These are phyloP conservation scores for Struthio camelus DNA, from an alignment of 2,113 vertebrate species.

Conservation along the genomic window DNA sequence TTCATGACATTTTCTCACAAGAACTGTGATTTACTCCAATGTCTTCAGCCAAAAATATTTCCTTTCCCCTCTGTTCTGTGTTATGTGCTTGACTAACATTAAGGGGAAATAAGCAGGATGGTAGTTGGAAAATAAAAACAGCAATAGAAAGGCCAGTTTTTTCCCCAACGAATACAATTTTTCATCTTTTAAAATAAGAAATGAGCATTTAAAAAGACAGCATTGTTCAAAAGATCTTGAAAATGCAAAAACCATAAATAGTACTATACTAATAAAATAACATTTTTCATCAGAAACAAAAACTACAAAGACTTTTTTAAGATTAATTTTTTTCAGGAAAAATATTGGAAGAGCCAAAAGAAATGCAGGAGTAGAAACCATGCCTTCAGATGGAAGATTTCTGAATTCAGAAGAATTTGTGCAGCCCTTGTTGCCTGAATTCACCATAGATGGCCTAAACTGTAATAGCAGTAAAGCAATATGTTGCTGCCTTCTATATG, in stretches of 20 bases:
- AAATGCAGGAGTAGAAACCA: neutral
- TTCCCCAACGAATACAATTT: neutral
- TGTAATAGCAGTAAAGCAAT: neutral
- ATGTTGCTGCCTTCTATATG: neutral
- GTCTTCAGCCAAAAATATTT: conserved; percentile 65
- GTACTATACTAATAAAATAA: accelerated
- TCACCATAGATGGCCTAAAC: neutral
- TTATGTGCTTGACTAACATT: conserved; percentile 8
- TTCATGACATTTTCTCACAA: conserved; percentile 62
- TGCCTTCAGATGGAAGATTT: neutral
- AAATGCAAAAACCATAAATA: neutral
- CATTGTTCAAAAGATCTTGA: neutral
- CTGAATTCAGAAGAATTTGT: neutral
- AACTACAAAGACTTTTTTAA: neutral
- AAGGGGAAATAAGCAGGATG: neutral
- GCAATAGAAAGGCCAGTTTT: neutral
- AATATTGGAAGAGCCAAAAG: accelerated
- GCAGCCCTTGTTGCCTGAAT: neutral
- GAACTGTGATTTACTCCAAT: conserved; percentile 52
- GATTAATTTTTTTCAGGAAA: neutral
- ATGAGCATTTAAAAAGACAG: neutral
- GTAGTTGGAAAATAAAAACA: neutral
- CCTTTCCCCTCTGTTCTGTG: conserved; percentile 37
- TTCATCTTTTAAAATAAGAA: neutral
- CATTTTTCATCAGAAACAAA: neutral